Evolutionary conservation across 2,888 invertebrate genomes (phyloP).

Genomic region (Sphaerolaimus hirsutus): DNA sequence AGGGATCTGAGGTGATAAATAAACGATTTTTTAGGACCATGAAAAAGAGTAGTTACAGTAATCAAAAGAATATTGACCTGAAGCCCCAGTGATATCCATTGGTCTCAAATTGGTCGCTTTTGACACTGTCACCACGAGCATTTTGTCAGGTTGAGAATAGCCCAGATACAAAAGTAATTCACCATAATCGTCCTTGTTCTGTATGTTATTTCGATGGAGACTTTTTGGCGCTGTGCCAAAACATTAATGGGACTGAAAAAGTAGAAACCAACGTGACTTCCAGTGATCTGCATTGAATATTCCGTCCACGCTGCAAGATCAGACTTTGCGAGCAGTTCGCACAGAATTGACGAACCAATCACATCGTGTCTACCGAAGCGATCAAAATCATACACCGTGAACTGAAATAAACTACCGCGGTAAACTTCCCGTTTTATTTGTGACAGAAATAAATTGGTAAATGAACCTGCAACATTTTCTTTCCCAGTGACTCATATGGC

Average conservation of each 20-base stretch:
- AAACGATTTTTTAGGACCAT: background rate
- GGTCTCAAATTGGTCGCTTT: constrained; percentile 71
- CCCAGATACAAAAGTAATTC: constrained; percentile 73
- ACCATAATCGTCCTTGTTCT: constrained; percentile 64
- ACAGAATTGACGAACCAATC: constrained; percentile 57
- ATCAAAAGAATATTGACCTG: background rate
- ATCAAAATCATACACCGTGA: constrained; percentile 66
- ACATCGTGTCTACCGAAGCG: constrained; percentile 62
- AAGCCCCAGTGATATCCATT: constrained; percentile 70
- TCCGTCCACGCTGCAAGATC: constrained; percentile 55
- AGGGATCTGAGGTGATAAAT: constrained; percentile 45
- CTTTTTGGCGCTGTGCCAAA: background rate
- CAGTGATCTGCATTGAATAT: constrained; percentile 59
- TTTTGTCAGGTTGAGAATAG: constrained; percentile 66
- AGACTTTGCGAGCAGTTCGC: constrained; percentile 49
- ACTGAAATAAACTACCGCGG: constrained; percentile 33
- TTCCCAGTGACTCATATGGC: constrained; percentile 46
- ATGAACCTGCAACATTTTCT: constrained; percentile 38
- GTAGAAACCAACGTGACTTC: constrained; percentile 40
- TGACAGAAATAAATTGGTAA: background rate
- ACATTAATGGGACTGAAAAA: background rate
- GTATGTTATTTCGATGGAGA: constrained; percentile 6
- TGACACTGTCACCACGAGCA: constrained; percentile 64
- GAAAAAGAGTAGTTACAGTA: background rate
- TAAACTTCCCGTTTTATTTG: background rate